Evolutionary conservation across 2,797 vertebrate genomes (phyloP), one percentile per base, ranked within the genome.

Genomic region (Moxostoma hubbsi): DNA sequence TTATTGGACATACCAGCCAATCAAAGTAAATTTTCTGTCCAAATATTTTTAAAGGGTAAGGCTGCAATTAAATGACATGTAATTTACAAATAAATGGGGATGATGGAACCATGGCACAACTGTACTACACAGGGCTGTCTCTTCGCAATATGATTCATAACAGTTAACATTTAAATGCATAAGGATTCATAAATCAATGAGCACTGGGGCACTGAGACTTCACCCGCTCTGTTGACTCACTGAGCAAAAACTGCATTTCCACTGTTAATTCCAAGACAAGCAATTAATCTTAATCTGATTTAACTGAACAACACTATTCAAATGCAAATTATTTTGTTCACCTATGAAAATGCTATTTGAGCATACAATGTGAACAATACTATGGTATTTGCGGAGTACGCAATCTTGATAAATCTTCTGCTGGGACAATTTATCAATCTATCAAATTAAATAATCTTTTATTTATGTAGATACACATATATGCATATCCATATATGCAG

Each of bases 121-220:
- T 66, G 55, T 57, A 49, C 47, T 43, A 2, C 43, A 64, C 62
- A 64, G 43, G 62, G 43, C 13, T 64, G 43, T 64, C 43, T 45
- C 46, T 53, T 75, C 81, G 82, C 58, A 82, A 73, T 85, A 81
- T 84, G 69, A 75, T 82, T 87, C 87, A 86, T 73, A 85, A 84
- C 83, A 81, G 61, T 49, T 46, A 55, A 69, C 79, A 83, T 87
- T 87, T 89, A 55, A 85, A 88, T 87, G 66, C 80, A 66, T 83
- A 84, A 64, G 75, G 53, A 68, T 66, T 80, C 18, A 83, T 71
- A 47, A 69, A 62, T 73, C 78, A 51, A 82, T 73, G 49, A 81
- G 71, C 70, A 46, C 18, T 53, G 66, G 43, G 49, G 36, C 55
- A 49, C 62, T 82, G 77, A 78, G 66, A 11, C 24, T 69, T 82